Percentiles rank a stretch among this genome's conserved stretches.
Conservation (phyloP, 1,140 invertebrate species). For the Anthonomus grandis region DNA sequence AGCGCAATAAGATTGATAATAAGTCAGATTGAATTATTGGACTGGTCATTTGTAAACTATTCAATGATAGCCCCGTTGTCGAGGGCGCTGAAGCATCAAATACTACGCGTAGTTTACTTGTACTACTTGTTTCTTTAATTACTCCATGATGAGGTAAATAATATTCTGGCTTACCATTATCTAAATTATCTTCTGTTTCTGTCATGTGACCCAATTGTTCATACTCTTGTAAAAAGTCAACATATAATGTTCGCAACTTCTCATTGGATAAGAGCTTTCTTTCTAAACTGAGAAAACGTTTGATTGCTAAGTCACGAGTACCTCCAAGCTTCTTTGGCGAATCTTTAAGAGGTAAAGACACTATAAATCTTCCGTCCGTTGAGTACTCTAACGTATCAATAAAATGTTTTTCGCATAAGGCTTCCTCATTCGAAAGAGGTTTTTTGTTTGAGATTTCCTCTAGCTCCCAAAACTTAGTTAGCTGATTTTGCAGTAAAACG, state of each 20-base stretch:
- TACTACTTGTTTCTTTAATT: constrained; percentile 11
- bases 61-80: constrained; percentile 24
- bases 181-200: not conserved
- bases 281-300: too few relatives aligned
- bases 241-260: constrained; percentile 2
- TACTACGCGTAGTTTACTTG: constrained; percentile 1
- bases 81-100: constrained; percentile 30
- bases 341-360: too few relatives aligned
- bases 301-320: too few relatives aligned
- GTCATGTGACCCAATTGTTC: constrained; percentile 18
- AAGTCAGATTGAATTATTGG: constrained; percentile 48
- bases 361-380: too few relatives aligned
- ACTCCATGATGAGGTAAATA: constrained; percentile 44
- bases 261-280: constrained; percentile 3
- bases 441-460: too few relatives aligned
- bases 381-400: too few relatives aligned
- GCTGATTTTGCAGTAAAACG: too few relatives aligned
- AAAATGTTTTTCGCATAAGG: too few relatives aligned
- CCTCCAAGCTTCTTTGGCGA: too few relatives aligned
- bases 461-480: too few relatives aligned
- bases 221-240: constrained; percentile 18
- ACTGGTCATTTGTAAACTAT: constrained; percentile 43
- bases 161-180: not conserved
- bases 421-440: too few relatives aligned
- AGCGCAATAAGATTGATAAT: constrained; percentile 46